Evolutionary conservation across 1,140 invertebrate genomes (phyloP).

Genomic region (Drosophila teissieri): DNA sequence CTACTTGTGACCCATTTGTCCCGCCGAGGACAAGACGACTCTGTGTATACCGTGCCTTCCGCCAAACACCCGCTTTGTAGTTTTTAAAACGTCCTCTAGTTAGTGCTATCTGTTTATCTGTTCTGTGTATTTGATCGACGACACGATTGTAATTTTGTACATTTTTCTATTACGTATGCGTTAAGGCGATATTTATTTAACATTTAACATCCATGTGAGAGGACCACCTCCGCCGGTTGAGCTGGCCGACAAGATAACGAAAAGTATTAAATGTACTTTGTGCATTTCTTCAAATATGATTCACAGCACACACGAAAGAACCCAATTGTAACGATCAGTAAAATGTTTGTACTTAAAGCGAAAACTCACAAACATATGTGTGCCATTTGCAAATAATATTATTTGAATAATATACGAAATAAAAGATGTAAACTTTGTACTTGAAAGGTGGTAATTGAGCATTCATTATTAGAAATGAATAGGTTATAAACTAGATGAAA

Average conservation of each 20-base stretch:
- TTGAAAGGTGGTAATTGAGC: background rate
- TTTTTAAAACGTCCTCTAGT: conserved; percentile 33
- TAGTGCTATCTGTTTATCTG: conserved; percentile 23
- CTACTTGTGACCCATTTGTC: conserved; percentile 17
- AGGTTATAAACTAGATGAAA: too few relatives aligned
- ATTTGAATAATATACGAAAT: conserved; percentile 39
- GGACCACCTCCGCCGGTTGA: conserved; percentile 39
- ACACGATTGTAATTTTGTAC: conserved; percentile 58
- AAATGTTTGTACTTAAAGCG: conserved; percentile 55
- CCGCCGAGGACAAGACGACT: conserved; percentile 10
- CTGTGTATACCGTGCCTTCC: conserved; percentile 63
- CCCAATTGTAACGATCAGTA: conserved; percentile 15
- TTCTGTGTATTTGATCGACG: conserved; percentile 27
- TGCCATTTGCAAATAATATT: conserved; percentile 64
- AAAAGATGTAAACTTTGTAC: conserved; percentile 34
- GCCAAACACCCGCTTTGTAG: conserved; percentile 31
- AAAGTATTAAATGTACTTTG: conserved; percentile 78
- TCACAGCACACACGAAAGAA: conserved; percentile 36
- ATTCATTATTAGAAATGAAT: background rate
- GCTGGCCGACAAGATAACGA: conserved; percentile 33
- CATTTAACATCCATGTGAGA: conserved; percentile 42
- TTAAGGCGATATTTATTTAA: conserved; percentile 63
- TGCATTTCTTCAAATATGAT: conserved; percentile 66
- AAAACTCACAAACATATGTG: conserved; percentile 32
- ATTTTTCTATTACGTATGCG: conserved; percentile 57